Conservation (phyloP, 2,113 vertebrate genomes). For the Halcyon senegalensis region DNA sequence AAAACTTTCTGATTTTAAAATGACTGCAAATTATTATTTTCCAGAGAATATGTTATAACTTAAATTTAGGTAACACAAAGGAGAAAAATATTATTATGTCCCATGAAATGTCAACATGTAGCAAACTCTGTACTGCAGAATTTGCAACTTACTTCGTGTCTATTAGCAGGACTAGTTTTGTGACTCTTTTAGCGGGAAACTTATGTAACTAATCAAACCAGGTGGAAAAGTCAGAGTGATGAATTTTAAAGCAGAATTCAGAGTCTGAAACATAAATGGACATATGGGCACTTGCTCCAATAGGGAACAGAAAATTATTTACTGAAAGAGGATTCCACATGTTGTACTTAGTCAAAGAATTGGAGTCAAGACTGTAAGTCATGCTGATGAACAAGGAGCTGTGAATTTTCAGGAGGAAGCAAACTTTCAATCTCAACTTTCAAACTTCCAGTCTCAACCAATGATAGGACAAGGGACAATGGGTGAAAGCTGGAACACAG, state of each 20-base stretch:
- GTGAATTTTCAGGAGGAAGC: not conserved
- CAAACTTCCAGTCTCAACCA: too few species aligned
- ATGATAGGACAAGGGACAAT: too few species aligned
- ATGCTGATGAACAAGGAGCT: not conserved
- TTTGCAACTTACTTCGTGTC: not conserved
- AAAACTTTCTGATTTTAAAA: not conserved
- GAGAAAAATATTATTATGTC: not conserved
- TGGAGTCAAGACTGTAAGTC: not conserved
- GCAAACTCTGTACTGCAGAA: not conserved
- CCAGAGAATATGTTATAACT: not conserved
- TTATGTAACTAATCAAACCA: not conserved
- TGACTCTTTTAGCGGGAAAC: not conserved
- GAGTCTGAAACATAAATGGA: not conserved
- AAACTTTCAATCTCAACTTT: not conserved
- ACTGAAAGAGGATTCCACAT: not conserved
- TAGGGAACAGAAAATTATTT: not conserved
- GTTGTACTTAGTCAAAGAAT: not conserved
- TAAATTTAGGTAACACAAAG: not conserved
- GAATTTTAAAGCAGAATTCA: not conserved
- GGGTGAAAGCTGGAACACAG: too few species aligned
- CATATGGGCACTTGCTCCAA: fast-evolving
- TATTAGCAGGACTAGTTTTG: not conserved
- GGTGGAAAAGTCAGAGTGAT: not conserved
- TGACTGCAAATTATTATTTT: not conserved
- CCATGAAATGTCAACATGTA: not conserved